Base-by-base conservation (phyloP, 1,140 invertebrate species). In the Drosophila miranda region DNA sequence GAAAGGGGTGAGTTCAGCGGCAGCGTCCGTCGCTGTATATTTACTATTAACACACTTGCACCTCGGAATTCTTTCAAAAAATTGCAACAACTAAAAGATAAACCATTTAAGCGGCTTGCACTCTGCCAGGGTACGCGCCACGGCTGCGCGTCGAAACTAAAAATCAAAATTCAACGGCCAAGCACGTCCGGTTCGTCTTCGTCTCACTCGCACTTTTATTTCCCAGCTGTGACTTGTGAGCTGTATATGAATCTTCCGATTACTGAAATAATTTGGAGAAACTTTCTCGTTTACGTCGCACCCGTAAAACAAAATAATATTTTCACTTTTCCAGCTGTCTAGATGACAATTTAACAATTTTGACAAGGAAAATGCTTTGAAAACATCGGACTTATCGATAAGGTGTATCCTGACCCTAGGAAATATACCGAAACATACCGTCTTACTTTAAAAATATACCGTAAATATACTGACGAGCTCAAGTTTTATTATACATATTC, bases 151-250 rank as follows among this genome's bases (percentile, higher is more conserved):
- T 87, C 82, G 61, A 43, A 73, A 66, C 60, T 61, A 53, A 21
- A 61, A 72, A 73, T 77, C 56, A 86, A 84, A 84, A 63, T 26
- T 70, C 77, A 84, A 84, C 81, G 81, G 80, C 66, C 75, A 78
- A 78, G 51, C 78, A 77, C 78, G 78, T 81, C 78, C 61, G 77
- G 44, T 43, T 44, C 16, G 51, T 26, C 26, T 59, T 51, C 9
- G 71, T 64, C 34, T 38, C 34, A 3, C 34, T 38, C 34, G 11
- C 34, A 38, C 34, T 38, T 13, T 13, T 38, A 3, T 51, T 54
- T 42, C 38, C 63, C 58, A 63, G 74, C 54, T 74, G 62, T 61
- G 64, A 70, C 55, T 59, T 55, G 61, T 53, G 51, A 42, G 4
- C 19, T 55, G 60, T 63, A 38, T 38, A 1, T 38, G 11, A 13